phyloP scores from a whole-genome alignment of 2,888 invertebrate genomes.

The Stenoptilia bipunctidactyla region DNA sequence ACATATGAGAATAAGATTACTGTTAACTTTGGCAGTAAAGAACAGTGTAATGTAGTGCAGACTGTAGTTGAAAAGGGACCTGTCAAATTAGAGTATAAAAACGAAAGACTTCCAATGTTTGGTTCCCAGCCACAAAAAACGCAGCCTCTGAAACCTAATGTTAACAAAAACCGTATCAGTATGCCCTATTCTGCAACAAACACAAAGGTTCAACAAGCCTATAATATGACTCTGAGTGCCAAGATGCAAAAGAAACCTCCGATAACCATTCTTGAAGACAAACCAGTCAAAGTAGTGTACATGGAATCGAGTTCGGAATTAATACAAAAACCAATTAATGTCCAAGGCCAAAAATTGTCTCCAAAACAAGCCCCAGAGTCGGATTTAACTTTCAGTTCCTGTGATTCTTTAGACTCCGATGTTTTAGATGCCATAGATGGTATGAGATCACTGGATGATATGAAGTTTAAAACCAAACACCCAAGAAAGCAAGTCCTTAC shows the following conservation, averaged over 20 bases:
- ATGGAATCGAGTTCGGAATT: slow-evolving; percentile 41
- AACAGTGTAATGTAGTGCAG: slow-evolving; percentile 40
- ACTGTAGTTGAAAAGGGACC: slow-evolving; percentile 37
- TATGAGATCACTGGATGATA: slow-evolving; percentile 34
- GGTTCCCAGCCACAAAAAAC: neutral
- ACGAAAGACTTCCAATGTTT: too few relatives aligned
- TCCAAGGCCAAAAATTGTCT: slow-evolving; percentile 48
- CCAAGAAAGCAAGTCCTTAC: slow-evolving; percentile 63
- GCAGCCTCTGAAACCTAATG: neutral
- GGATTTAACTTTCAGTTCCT: slow-evolving; percentile 26
- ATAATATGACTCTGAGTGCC: slow-evolving; percentile 48
- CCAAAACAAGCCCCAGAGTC: slow-evolving; percentile 33
- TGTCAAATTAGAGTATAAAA: neutral
- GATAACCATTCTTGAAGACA: slow-evolving; percentile 55
- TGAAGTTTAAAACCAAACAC: slow-evolving; percentile 49
- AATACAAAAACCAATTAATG: slow-evolving; percentile 34
- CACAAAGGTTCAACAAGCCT: slow-evolving; percentile 39
- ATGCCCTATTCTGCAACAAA: neutral
- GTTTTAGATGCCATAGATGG: slow-evolving; percentile 32
- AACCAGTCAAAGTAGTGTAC: slow-evolving; percentile 58
- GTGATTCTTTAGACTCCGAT: slow-evolving; percentile 45
- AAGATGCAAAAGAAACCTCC: slow-evolving; percentile 46
- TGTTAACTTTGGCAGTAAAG: slow-evolving; percentile 42
- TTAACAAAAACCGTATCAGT: neutral
- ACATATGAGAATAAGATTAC: slow-evolving; percentile 52